Conservation (phyloP, 2,113 vertebrate species). For the Equus przewalskii region DNA sequence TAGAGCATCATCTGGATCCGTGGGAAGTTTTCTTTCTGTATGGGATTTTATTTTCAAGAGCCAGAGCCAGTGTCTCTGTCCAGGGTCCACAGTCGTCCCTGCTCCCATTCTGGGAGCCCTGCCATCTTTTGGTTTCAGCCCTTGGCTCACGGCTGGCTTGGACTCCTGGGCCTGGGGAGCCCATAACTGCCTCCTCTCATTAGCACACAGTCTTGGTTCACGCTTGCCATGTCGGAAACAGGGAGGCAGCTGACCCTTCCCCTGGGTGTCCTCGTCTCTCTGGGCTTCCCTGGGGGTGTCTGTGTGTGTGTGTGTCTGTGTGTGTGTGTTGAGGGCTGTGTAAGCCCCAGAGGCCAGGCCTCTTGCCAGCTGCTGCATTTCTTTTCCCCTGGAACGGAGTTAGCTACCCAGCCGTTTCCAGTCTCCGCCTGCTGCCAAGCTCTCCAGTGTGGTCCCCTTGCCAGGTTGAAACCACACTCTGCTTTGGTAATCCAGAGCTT, state of each 20-base stretch:
- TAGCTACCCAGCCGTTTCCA: neutral
- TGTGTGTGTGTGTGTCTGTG: neutral
- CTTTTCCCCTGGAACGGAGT: neutral
- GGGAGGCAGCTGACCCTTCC: conserved; percentile 41
- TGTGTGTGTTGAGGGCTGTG: neutral
- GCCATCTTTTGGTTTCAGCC: conserved; percentile 36
- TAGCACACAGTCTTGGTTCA: conserved; percentile 23
- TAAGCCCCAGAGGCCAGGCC: neutral
- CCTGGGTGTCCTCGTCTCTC: neutral
- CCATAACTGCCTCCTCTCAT: neutral
- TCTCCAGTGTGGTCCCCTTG: neutral
- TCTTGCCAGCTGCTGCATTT: neutral
- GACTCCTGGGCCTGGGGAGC: neutral
- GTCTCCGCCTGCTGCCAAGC: neutral
- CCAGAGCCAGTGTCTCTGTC: conserved; percentile 2
- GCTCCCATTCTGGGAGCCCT: conserved; percentile 1
- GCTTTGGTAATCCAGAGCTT: conserved; percentile 42
- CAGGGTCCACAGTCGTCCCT: neutral
- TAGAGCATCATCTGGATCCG: neutral
- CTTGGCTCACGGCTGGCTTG: neutral
- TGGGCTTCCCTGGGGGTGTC: neutral
- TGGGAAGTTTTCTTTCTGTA: conserved; percentile 17
- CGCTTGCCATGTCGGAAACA: neutral
- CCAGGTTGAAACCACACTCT: neutral
- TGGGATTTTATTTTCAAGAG: conserved; percentile 51